Base-by-base conservation (phyloP, 2,797 vertebrate species). In the Rhadinocentrus ornatus region DNA sequence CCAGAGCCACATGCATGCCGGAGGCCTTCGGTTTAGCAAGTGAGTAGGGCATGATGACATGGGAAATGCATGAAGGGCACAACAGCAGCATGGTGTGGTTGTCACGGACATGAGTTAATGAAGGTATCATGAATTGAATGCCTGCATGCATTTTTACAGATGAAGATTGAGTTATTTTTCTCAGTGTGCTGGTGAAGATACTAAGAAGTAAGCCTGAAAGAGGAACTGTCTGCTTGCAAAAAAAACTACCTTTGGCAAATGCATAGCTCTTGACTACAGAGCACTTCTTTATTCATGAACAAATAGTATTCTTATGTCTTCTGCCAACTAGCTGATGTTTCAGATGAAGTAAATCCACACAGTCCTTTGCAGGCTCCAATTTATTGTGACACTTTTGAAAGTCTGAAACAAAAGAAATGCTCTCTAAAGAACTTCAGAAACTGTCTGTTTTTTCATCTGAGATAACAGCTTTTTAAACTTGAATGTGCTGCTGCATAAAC, bases 1-100 rank as follows among this genome's bases (percentile, higher is more conserved):
- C 94, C 97, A 99, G 96, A 97, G 96, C 95, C 97, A 99, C 95
- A 95, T 99, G 95, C 96, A 97, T 80, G 96, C 97, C 78, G 98
- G 98, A 94, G 97, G 96, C 93, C 96, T 99, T 92, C 97, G 96
- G 90, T 95, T 96, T 92, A 93, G 95, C 96, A 99, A 98, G 98
- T 99, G 97, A 99, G 98, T 99, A 93, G 82, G 24, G 68, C 86
- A 89, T 86, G 78, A 75, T 83, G 86, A 87, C 70, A 39, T 64
- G 69, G 81, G 83, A 60, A 54, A 89, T 66, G 87, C 88, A 89
- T 86, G 88, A 84, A 80, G 87, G 80, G 84, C 66, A 83, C 84
- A 52, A 68, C 77, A 63, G 69, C 67, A 76, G 87, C 83, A 91
- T 91, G 88, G 82, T 82, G 63, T 86, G 81, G 77, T 60, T 24